Evolutionary conservation across 2,888 invertebrate genomes (phyloP), one percentile per base, ranked within the genome.

Genomic region (Antitype chi): DNA sequence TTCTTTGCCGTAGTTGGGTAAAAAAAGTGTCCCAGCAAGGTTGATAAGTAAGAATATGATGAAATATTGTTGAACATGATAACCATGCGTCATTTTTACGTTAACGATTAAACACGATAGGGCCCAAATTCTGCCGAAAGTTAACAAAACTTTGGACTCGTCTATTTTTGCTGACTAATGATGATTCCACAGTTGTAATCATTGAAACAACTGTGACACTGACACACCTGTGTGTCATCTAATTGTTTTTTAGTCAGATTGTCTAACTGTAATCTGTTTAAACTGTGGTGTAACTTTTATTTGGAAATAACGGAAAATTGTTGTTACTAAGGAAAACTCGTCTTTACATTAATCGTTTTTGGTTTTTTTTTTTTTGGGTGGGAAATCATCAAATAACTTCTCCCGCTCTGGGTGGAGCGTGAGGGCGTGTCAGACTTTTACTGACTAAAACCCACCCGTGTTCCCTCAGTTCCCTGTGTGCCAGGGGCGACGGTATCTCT

Each of bases 121-220:
- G 15, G n/a, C 13, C 17, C 32, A 2, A 38, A 38, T 23, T 59
- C n/a, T 43, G 4, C 5, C 38, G 38, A 47, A 47, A 47, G 13
- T 47, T 47, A 47, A 47, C 43, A 17, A 66, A 70, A 32, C 62
- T 53, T 47, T 63, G 20, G 17, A 76, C 53, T 43, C 52, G 6
- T 2, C 20, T 1, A 28, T 68, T 13, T 77, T 59, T 69, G 70
- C 53, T 49, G 79, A 77, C 17, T 79, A 47, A 77, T 47, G 49
- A 66, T 76, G 57, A 67, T 55, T 32, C 17, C 25, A n/a, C 38
- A 49, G 38, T 76, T 38, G 32, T 78, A 53, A 77, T 62, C 60
- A 23, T 62, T 53, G 47, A 20, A n/a, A 11, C 20, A 63, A n/a
- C 43, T 52, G 28, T 76, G 76, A 76, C 28, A 70, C 70, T 76